Conservation (phyloP, 2,113 vertebrate genomes). For the Pelusios castaneus region DNA sequence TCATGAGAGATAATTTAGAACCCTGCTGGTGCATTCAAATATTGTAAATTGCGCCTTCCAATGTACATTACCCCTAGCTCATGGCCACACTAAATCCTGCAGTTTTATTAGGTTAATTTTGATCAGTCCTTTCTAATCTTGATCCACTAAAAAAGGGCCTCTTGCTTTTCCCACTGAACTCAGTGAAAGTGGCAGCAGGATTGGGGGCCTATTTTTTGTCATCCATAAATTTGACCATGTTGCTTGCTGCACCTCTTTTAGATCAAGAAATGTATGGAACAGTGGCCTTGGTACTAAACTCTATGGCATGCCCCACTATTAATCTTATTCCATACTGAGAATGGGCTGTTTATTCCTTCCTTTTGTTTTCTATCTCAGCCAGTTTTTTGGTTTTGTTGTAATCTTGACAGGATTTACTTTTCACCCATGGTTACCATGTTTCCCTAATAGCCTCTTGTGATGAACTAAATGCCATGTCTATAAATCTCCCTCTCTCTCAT, state of each 20-base stretch:
- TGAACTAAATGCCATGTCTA: conserved; percentile 48
- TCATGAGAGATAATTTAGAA: not conserved
- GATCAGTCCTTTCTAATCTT: not conserved
- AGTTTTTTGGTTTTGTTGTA: conserved; percentile 9
- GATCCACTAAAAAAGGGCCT: not conserved
- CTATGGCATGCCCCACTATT: conserved; percentile 33
- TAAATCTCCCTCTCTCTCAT: conserved; percentile 62
- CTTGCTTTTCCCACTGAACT: not conserved
- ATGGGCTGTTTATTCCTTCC: conserved; percentile 32
- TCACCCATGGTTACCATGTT: conserved; percentile 57
- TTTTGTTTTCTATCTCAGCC: conserved; percentile 37
- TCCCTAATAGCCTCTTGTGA: conserved; percentile 60
- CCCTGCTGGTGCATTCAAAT: not conserved
- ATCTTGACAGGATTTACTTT: not conserved
- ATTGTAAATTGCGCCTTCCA: not conserved
- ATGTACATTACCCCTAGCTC: not conserved
- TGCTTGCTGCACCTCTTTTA: not conserved
- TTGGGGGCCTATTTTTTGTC: not conserved
- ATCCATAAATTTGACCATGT: not conserved
- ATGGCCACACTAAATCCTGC: not conserved
- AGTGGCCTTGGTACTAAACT: conserved; percentile 36
- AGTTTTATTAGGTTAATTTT: not conserved
- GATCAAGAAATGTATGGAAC: conserved; percentile 56
- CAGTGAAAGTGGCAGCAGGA: not conserved
- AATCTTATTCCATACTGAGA: conserved; percentile 57